Evolutionary conservation across 2,113 vertebrate genomes (phyloP), one percentile per base, ranked within the genome.

Genomic region (Lampris incognitus): DNA sequence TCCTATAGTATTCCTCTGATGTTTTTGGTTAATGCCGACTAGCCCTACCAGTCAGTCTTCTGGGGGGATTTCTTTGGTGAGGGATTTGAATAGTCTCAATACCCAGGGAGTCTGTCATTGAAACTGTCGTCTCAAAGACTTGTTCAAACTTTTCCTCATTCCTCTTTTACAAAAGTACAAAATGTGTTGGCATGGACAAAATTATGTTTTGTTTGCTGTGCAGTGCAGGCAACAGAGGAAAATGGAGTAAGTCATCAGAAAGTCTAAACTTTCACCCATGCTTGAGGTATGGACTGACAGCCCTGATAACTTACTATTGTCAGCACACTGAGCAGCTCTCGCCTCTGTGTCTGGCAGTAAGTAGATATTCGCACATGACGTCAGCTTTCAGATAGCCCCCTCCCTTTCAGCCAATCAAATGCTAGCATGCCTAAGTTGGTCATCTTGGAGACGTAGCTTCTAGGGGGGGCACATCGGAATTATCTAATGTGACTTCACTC

Each of bases 41-140:
- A 50, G 63, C 63, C 42, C 63, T 36, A 24, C 62, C 44, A 66
- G 50, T 65, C 40, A 48, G 65, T 71, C 58, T 61, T 50, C 41
- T 72, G 24, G 69, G 69, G 44, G 69, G 69, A 50, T 51, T 62
- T 61, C 69, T 61, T 62, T 74, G 72, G 13, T 73, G 49, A 57
- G 72, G 72, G 10, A 74, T 42, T 66, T 74, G 50, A 57, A 74
- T 64, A 1, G 49, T 48, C n/a, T 73, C 60, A 54, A 72, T 52
- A 49, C 38, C 70, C 7, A 73, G 11, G 60, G 52, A 46, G 10
- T 57, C 62, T 48, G n/a, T 36, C 63, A 66, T 49, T 66, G n/a
- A 1, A 51, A 66, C 61, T 74, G 72, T 51, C 72, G 57, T 74
- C 41, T 74, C 62, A 66, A 74, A 74, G 52, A 74, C n/a, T 56